Conservation (phyloP, 2,113 vertebrate species). For the Brevimyrus niger region DNA sequence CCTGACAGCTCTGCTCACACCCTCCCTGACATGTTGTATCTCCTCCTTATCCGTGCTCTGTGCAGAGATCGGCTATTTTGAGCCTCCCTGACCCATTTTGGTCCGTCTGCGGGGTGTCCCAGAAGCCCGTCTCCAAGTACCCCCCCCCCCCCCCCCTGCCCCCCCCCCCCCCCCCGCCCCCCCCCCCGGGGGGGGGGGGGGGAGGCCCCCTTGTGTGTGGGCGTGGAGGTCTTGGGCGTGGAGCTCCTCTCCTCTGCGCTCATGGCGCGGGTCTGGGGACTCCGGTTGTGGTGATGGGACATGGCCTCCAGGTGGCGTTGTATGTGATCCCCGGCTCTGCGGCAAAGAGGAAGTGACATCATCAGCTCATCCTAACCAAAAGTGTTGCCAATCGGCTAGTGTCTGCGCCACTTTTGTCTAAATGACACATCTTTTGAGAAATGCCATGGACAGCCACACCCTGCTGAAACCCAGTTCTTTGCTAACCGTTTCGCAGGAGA, state of each 20-base stretch:
- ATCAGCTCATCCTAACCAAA: background rate
- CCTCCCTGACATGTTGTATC: background rate
- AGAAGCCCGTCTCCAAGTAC: background rate
- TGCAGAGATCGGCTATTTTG: background rate
- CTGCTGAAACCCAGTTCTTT: background rate
- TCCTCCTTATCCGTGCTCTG: background rate
- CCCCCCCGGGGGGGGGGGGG: too few relatives aligned
- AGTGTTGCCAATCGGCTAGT: background rate
- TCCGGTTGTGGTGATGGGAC: slow-evolving; percentile 53
- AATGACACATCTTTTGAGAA: background rate
- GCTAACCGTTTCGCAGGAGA: background rate
- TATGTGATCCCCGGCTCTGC: slow-evolving; percentile 31
- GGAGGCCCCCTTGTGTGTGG: slow-evolving; percentile 77
- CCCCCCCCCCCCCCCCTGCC: too few relatives aligned
- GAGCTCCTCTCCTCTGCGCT: slow-evolving; percentile 84
- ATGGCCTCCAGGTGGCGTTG: slow-evolving; percentile 46
- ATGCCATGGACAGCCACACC: background rate
- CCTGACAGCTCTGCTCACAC: background rate
- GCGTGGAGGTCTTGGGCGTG: slow-evolving; percentile 77
- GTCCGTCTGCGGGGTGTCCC: background rate
- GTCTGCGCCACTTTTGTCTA: background rate
- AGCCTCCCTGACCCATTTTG: background rate
- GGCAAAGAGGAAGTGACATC: slow-evolving; percentile 16
- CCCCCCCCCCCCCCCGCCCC: too few relatives aligned
- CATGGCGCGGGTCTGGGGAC: slow-evolving; percentile 66